Conservation (phyloP, 2,113 vertebrate genomes). For the Semnornis frantzii region DNA sequence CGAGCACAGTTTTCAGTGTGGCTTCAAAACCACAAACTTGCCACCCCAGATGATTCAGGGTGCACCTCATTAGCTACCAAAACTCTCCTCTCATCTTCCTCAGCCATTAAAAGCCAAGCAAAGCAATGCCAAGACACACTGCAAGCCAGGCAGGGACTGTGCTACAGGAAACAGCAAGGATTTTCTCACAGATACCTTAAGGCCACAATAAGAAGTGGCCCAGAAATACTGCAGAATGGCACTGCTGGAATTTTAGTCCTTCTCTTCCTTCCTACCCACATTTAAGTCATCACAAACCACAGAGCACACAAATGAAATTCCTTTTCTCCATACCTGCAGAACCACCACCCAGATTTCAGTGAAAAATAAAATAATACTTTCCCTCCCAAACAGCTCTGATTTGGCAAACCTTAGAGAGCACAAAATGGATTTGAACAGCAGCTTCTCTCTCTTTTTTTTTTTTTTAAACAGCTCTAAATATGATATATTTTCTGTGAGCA, state of each 20-base stretch:
- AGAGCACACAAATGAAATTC: not conserved
- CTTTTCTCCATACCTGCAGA: not conserved
- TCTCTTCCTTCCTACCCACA: not conserved
- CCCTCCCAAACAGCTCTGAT: not conserved
- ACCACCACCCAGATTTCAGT: not conserved
- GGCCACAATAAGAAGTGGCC: not conserved
- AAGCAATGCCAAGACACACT: not conserved
- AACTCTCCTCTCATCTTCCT: not conserved
- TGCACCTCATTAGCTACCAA: not conserved
- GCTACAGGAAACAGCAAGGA: not conserved
- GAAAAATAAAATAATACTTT: not conserved
- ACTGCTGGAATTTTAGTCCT: not conserved
- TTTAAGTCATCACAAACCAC: not conserved
- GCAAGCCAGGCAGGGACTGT: not conserved
- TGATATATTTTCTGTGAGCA: not conserved
- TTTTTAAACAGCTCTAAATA: not conserved
- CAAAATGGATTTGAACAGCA: not conserved
- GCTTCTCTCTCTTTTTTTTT: not conserved
- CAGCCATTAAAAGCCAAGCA: not conserved
- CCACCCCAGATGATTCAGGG: not conserved
- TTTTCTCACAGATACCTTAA: not conserved
- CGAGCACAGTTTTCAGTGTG: not conserved
- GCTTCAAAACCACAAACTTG: not conserved
- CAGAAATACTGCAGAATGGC: not conserved
- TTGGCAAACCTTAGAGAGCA: not conserved